Base-by-base conservation (phyloP, 2,113 vertebrate species). In the Dermatemys mawii region DNA sequence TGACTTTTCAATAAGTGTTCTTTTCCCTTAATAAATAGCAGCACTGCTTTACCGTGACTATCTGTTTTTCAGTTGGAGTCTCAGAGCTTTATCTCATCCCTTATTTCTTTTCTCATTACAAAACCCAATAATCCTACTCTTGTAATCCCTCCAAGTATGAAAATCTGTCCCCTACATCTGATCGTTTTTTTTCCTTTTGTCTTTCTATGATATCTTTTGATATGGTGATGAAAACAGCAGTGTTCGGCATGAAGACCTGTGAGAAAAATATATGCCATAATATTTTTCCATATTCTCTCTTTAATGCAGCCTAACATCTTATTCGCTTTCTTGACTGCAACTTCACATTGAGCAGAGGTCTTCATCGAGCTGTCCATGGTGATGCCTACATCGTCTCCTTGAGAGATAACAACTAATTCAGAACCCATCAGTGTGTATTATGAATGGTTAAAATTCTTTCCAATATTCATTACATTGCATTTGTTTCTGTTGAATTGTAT, bases 251-350 rank as follows among this genome's bases (percentile, higher is more conserved):
- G 55, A 79, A 54, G n/a, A 54, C 38, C n/a, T 81, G 16, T 87
- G 38, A 89, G 63, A 91, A 73, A 90, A 96, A 94, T 50, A 78
- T 44, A 38, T 79, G 53, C 89, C 94, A 87, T 95, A 96, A 93
- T 95, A 78, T 87, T 89, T 96, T 90, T 67, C 84, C 19, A 1
- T 94, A 84, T 95, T 97, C 55, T 97, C 94, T 97, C 90, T 94
- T 97, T 89, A 90, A 96, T 95, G 87, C 90, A 97, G 96, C 96
- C 90, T 95, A 95, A 96, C 89, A 93, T 81, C 94, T 97, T 94
- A 94, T 0, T 95, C 78, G 73, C 93, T 96, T 95, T 97, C 97
- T 96, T 97, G 96, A 96, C 95, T 95, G 89, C 93, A 96, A 76
- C 96, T 91, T 22, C 95, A 89, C 94, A 86, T 13, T 94, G 96